Evolutionary conservation across 2,888 invertebrate species (phyloP).

Genomic region (Drosophila kambysellisi): DNA sequence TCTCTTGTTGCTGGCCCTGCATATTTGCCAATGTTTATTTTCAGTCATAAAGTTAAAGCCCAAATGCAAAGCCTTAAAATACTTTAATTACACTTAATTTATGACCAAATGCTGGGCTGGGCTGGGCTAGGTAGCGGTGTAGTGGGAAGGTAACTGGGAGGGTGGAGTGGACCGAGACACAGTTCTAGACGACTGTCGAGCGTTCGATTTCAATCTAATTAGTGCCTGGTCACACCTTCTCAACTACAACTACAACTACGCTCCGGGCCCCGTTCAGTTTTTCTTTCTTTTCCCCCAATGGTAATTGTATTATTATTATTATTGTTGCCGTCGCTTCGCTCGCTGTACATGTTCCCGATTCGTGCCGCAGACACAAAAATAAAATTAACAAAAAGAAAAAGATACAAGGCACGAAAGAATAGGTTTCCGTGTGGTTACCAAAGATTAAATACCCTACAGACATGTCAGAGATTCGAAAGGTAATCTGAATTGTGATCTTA

Average conservation of each 20-base stretch:
- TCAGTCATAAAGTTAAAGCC: conserved; percentile 60
- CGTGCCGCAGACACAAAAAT: conserved; percentile 26
- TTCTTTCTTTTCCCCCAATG: conserved; percentile 24
- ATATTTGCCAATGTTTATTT: conserved; percentile 69
- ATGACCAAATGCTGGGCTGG: conserved; percentile 47
- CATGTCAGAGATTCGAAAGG: background rate
- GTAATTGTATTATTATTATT: conserved; percentile 62
- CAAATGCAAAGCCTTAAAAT: conserved; percentile 65
- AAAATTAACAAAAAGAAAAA: conserved; percentile 4
- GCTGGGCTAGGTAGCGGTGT: background rate
- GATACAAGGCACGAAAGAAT: background rate
- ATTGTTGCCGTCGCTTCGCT: conserved; percentile 35
- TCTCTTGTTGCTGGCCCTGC: conserved; percentile 31
- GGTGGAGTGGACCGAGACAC: background rate
- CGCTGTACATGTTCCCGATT: conserved; percentile 22
- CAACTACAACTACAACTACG: conserved; percentile 10
- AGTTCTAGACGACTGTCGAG: conserved; percentile 20
- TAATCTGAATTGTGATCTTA: background rate
- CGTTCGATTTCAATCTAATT: conserved; percentile 58
- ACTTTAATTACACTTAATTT: conserved; percentile 77
- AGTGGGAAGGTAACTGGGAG: background rate
- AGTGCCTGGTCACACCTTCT: conserved; percentile 62
- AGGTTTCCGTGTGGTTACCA: background rate
- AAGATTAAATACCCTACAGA: background rate
- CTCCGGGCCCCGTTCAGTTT: conserved; percentile 39